phyloP scores from a whole-genome alignment of 2,888 invertebrate species.

The Loripinus fragilis region DNA sequence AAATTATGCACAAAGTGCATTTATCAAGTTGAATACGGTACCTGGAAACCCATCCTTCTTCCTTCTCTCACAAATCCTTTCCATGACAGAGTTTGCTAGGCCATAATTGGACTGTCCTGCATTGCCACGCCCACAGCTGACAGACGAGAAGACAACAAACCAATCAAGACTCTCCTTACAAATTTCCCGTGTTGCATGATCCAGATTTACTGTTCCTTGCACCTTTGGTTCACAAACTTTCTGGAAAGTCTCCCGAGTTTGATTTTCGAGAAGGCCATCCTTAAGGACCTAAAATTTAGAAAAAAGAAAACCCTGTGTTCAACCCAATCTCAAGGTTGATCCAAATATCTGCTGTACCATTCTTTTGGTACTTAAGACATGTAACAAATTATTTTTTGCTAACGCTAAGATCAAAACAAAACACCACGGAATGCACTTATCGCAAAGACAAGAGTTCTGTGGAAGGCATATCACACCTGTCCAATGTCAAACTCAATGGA shows the following conservation, averaged over 20 bases:
- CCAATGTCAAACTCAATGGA: no score
- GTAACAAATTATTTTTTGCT: no score
- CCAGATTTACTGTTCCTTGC: conserved; percentile 92
- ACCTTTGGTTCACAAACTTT: conserved; percentile 94
- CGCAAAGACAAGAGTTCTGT: no score
- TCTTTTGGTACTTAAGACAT: no score
- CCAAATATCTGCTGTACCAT: no score
- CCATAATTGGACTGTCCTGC: conserved; percentile 99
- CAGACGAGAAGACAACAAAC: conserved; percentile 98
- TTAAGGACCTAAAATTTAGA: conserved; percentile 89
- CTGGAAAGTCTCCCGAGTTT: conserved; percentile 90
- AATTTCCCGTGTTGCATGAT: conserved; percentile 89
- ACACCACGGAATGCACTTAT: no score
- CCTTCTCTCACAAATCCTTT: conserved; percentile 94
- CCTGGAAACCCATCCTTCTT: conserved; percentile 93
- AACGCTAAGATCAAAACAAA: no score
- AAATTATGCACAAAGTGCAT: no score
- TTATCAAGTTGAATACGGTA: conserved; percentile 50
- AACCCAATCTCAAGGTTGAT: no score
- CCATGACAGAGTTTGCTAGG: conserved; percentile 98
- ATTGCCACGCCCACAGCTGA: conserved; percentile 98
- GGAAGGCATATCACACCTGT: no score
- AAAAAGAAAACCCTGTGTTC: no score
- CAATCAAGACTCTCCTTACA: conserved; percentile 91
- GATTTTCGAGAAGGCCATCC: conserved; percentile 95